These are phyloP conservation scores for Arbacia lixula DNA, from an alignment of 53 echinoderm and acorn worm genomes.

Conservation along the genomic window DNA sequence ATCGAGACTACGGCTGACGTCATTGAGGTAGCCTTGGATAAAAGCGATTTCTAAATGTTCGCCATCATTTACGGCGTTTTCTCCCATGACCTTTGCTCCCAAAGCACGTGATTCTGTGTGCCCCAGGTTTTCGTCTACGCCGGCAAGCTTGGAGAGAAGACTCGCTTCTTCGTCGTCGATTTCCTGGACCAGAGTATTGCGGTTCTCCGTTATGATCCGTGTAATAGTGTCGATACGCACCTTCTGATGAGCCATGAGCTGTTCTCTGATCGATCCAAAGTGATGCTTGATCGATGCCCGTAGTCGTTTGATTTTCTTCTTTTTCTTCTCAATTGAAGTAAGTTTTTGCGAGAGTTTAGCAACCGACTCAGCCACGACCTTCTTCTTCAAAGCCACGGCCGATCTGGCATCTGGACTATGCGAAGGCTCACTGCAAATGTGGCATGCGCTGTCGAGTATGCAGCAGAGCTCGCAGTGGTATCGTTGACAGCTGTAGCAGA, in stretches of 20 bases:
- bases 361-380: neutral
- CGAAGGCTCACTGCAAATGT: neutral
- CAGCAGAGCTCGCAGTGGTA: slow-evolving; percentile 27
- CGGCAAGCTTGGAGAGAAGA: slow-evolving; percentile 9
- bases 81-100: slow-evolving; percentile 24
- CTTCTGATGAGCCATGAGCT: neutral
- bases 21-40: slow-evolving; percentile 7
- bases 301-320: slow-evolving; percentile 2
- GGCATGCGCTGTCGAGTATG: slow-evolving; percentile 4
- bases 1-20: neutral
- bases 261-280: slow-evolving; percentile 15
- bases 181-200: neutral
- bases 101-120: slow-evolving; percentile 26
- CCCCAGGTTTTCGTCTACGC: slow-evolving; percentile 15
- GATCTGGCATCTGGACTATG: neutral
- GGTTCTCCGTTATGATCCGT: slow-evolving; percentile 16
- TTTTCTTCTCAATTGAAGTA: neutral
- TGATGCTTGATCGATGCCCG: neutral
- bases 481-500: slow-evolving; percentile 21
- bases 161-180: slow-evolving; percentile 7
- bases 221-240: slow-evolving; percentile 13
- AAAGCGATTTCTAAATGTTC: slow-evolving; percentile 20
- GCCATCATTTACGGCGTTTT: slow-evolving; percentile 24
- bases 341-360: neutral
- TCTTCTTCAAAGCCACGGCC: neutral